phyloP scores from a whole-genome alignment of 2,797 vertebrate genomes.

The Molossus molossus region DNA sequence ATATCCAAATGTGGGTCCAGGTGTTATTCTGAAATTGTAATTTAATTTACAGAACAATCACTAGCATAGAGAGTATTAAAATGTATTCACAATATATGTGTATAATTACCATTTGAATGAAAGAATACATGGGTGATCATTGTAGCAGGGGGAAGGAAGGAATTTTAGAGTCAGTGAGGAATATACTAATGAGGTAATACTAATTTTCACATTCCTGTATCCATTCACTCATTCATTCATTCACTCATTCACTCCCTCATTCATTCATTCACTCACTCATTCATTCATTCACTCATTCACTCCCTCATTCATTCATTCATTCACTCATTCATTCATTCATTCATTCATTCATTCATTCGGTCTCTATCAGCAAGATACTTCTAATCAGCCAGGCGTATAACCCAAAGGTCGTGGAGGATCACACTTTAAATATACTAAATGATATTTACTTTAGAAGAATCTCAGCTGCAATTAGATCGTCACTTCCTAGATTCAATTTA shows the following conservation, averaged over 20 bases:
- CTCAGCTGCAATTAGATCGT: neutral
- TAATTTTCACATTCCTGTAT: constrained; percentile 29
- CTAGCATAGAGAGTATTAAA: neutral
- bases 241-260: too few species aligned
- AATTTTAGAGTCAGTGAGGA: constrained; percentile 22
- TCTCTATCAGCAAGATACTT: neutral
- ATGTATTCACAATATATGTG: neutral
- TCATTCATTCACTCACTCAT: too few species aligned
- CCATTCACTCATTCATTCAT: too few species aligned
- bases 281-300: neutral
- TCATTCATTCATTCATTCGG: neutral
- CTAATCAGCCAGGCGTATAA: neutral
- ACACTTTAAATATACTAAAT: neutral
- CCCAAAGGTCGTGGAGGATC: neutral
- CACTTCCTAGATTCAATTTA: neutral
- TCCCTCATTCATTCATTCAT: too few species aligned
- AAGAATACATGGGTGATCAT: neutral
- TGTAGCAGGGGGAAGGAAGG: neutral
- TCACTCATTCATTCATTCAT: too few species aligned
- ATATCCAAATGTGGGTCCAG: neutral
- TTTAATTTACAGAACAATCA: neutral
- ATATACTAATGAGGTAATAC: neutral
- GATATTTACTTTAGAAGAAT: neutral
- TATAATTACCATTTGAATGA: constrained; percentile 13
- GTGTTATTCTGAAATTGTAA: neutral